Conservation (phyloP, 1,140 invertebrate genomes). For the Patella vulgata region DNA sequence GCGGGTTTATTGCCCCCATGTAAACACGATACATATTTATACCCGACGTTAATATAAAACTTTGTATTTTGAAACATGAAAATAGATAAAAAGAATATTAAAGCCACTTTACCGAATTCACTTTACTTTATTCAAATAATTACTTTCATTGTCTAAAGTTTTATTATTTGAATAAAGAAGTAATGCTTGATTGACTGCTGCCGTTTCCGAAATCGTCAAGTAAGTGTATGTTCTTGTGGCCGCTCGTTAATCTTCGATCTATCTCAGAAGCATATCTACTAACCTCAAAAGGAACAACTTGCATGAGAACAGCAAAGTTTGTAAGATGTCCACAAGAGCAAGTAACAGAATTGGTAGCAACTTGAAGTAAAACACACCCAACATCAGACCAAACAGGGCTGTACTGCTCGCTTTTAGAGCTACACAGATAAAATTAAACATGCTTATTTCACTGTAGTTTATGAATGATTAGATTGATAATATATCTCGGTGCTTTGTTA, state of each 20-base stretch:
- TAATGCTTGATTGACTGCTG: no score
- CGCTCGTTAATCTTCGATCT: no score
- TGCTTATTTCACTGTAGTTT: background rate
- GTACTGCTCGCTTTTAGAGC: background rate
- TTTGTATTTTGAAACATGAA: background rate
- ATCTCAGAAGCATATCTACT: no score
- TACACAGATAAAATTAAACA: background rate
- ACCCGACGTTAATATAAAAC: background rate
- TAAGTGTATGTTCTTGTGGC: no score
- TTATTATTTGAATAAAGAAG: no score
- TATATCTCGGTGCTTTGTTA: background rate
- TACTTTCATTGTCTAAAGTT: no score
- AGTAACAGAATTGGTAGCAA: background rate
- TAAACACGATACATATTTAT: no score
- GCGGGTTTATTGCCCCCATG: background rate
- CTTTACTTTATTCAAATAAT: no score
- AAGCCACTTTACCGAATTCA: no score
- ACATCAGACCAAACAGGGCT: slow-evolving; percentile 1
- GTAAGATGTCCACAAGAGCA: slow-evolving; percentile 14
- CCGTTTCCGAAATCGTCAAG: no score
- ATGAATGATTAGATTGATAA: background rate
- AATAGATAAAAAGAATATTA: no score
- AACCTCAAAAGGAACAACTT: slow-evolving; percentile 9
- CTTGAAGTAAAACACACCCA: background rate
- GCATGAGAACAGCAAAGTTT: slow-evolving; percentile 9